These are phyloP conservation scores for Cricetomys ansorgei DNA, from an alignment of 2,113 vertebrate species.

Conservation along the genomic window DNA sequence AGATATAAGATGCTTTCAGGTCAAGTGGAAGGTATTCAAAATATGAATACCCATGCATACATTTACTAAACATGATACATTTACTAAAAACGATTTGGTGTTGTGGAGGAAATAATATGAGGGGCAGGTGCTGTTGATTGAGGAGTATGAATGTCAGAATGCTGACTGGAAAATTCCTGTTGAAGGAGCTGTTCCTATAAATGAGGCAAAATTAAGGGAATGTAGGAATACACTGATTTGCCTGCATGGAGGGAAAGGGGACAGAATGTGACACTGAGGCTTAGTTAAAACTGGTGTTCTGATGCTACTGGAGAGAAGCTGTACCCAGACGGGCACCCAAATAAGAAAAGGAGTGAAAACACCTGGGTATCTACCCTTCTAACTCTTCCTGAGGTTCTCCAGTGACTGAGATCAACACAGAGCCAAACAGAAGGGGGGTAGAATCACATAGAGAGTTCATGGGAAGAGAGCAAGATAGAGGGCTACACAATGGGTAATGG, in stretches of 20 bases:
- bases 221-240: background rate
- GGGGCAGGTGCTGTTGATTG: background rate
- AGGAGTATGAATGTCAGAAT: background rate
- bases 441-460: background rate
- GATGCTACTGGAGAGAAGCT: background rate
- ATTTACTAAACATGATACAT: constrained; percentile 24
- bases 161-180: constrained; percentile 6
- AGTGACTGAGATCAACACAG: background rate
- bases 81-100: background rate
- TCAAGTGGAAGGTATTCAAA: background rate
- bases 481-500: background rate
- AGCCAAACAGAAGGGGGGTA: background rate
- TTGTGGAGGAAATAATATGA: background rate
- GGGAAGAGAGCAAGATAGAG: background rate
- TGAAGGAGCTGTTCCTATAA: background rate
- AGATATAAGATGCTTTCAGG: background rate
- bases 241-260: background rate
- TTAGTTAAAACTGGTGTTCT: background rate
- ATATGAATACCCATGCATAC: background rate
- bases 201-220: background rate
- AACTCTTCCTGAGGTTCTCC: background rate
- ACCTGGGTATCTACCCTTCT: background rate
- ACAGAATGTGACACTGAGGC: background rate
- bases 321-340: background rate
- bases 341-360: background rate